These are phyloP conservation scores for Penaeus chinensis DNA, from an alignment of 1,140 invertebrate species.

Conservation along the genomic window DNA sequence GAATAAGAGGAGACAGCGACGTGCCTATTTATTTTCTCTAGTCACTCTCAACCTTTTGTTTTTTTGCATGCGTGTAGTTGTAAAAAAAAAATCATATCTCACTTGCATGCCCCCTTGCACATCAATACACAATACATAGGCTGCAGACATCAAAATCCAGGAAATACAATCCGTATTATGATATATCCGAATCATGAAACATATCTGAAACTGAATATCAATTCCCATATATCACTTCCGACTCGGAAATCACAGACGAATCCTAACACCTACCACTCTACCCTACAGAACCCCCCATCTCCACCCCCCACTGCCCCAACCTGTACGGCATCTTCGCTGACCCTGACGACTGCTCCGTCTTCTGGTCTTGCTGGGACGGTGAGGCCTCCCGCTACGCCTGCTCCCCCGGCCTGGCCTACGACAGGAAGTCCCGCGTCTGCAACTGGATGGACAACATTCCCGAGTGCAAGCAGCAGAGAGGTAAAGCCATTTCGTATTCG, in stretches of 20 bases:
- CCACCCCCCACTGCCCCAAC: conserved; percentile 85
- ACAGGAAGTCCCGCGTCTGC: conserved; percentile 89
- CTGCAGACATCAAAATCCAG: too few species aligned
- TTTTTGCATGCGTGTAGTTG: too few species aligned
- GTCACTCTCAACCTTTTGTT: too few species aligned
- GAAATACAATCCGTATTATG: too few species aligned
- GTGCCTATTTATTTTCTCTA: not conserved
- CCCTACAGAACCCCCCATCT: conserved; percentile 82
- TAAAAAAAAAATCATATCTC: too few species aligned
- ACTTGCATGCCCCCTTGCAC: too few species aligned
- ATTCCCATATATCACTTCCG: not conserved
- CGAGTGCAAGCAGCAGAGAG: conserved; percentile 78
- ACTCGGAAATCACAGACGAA: not conserved
- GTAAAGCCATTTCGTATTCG: conserved; percentile 1
- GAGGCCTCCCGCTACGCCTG: conserved; percentile 93
- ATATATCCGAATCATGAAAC: too few species aligned
- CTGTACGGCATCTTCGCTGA: conserved; percentile 94
- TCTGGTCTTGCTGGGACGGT: conserved; percentile 97
- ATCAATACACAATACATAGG: too few species aligned
- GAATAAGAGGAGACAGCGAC: not conserved
- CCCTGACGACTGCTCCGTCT: conserved; percentile 87
- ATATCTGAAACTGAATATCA: too few species aligned
- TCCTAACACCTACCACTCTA: not conserved
- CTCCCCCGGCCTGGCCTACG: conserved; percentile 92
- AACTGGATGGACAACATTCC: conserved; percentile 95